Conservation (phyloP, 2,113 vertebrate species). For the human (Homo sapiens) region GRCh38 chr7:122360001-122360500, state of each 20-base stretch:
- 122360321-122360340: slow-evolving; percentile 4
- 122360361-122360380: neutral
- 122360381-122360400: slow-evolving; percentile 35
- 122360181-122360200: neutral
- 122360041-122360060: neutral
- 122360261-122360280: neutral
- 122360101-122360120: neutral
- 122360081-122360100: neutral
- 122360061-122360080: neutral
- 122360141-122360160: neutral
- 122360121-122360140: neutral
- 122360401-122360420: neutral
- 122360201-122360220: neutral
- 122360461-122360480: neutral
- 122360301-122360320: slow-evolving; percentile 10
- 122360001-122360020: neutral
- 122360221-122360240: neutral
- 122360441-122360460: neutral
- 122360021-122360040: neutral
- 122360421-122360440: slow-evolving; percentile 30
- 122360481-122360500: neutral
- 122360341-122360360: neutral
- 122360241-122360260: neutral
- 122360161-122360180: slow-evolving; percentile 7
- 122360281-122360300: slow-evolving; percentile 18